Percentiles rank a stretch among this genome's conserved stretches.
Conservation (phyloP, 2,113 vertebrate species). For the Chiloscyllium plagiosum region DNA sequence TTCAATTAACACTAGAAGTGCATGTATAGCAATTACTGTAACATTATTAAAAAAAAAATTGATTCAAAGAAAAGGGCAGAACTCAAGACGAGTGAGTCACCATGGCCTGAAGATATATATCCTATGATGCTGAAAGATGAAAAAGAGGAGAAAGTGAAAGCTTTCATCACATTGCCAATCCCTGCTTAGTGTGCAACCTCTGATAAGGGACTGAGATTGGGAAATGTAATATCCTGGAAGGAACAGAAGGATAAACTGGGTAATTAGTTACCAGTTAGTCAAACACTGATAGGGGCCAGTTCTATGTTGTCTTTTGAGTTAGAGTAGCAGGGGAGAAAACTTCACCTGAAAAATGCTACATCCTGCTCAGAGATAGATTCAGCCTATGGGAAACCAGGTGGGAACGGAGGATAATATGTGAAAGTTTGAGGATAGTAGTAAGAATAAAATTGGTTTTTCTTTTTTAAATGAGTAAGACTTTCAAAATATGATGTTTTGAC, state of each 20-base stretch:
- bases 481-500: too few species aligned
- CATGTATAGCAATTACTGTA: neutral
- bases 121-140: neutral
- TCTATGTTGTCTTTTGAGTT: too few species aligned
- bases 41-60: neutral
- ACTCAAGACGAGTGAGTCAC: neutral
- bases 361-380: too few species aligned
- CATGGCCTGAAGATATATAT: neutral
- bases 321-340: too few species aligned
- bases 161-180: neutral
- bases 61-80: neutral
- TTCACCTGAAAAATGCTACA: too few species aligned
- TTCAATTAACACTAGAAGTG: neutral
- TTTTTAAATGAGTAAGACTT: too few species aligned
- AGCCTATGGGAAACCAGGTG: too few species aligned
- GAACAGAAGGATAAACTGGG: neutral
- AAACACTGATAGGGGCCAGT: neutral
- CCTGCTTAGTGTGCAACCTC: neutral
- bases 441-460: too few species aligned
- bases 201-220: neutral
- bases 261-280: neutral
- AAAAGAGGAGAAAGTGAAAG: neutral
- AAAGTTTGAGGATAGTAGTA: too few species aligned
- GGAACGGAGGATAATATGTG: too few species aligned
- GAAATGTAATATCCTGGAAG: neutral